Evolutionary conservation across 2,888 invertebrate species (phyloP).

Genomic region (Gymnoscelis rufifasciata): DNA sequence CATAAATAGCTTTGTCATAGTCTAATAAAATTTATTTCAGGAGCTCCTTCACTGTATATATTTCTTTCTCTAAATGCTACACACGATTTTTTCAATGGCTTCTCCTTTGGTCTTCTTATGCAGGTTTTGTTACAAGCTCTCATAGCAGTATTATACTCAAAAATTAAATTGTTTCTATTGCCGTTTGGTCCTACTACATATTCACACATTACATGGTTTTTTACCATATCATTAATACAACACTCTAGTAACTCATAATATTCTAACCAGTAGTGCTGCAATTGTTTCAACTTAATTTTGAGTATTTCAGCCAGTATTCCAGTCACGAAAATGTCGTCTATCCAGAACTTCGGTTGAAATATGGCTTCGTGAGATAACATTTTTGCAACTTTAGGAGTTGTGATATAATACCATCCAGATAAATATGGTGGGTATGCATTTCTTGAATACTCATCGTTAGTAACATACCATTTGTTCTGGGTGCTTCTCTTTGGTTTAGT

Average conservation of each 20-base stretch:
- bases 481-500: constrained; percentile 82
- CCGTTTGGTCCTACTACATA: constrained; percentile 87
- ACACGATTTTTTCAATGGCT: constrained; percentile 79
- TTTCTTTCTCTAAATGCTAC: constrained; percentile 62
- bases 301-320: constrained; percentile 84
- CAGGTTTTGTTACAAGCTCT: constrained; percentile 80
- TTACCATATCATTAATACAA: constrained; percentile 82
- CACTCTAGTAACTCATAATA: constrained; percentile 86
- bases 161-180: constrained; percentile 83
- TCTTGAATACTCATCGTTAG: constrained; percentile 80
- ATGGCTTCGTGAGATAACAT: constrained; percentile 77
- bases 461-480: constrained; percentile 90
- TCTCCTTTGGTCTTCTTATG: constrained; percentile 62
- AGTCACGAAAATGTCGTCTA: constrained; percentile 93
- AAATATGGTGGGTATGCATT: constrained; percentile 85
- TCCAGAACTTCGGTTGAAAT: constrained; percentile 89
- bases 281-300: constrained; percentile 76
- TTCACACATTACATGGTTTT: constrained; percentile 81
- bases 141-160: constrained; percentile 81
- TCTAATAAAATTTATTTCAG: constrained; percentile 19
- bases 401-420: constrained; percentile 91
- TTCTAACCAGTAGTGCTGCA: constrained; percentile 82
- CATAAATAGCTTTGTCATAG: constrained; percentile 3
- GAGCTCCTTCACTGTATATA: constrained; percentile 24
- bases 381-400: constrained; percentile 81